Conservation (phyloP, 2,888 invertebrate genomes). For the Stenolophus ochropezus region DNA sequence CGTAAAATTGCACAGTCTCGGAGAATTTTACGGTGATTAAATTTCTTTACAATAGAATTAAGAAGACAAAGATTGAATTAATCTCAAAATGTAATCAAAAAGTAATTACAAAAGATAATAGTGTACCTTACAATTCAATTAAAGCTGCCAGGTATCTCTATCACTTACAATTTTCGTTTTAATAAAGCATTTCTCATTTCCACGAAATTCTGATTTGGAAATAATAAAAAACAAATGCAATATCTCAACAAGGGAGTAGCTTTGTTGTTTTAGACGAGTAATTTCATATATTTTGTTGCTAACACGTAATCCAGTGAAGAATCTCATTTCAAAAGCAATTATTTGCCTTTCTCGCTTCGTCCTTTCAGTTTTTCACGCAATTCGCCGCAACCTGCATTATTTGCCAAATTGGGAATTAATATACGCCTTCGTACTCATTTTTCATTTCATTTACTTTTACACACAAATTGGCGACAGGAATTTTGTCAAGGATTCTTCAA, state of each 20-base stretch:
- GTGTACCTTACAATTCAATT: constrained; percentile 10
- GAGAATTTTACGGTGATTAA: background rate
- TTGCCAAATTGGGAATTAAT: background rate
- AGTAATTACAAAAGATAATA: constrained; percentile 26
- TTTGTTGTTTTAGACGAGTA: background rate
- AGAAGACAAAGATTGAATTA: background rate
- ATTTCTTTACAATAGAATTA: background rate
- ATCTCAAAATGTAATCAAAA: constrained; percentile 13
- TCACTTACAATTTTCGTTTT: background rate
- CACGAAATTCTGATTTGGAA: background rate
- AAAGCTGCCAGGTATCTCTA: background rate
- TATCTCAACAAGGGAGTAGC: background rate
- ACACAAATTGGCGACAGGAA: no score
- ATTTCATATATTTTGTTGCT: constrained; percentile 23
- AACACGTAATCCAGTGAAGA: constrained; percentile 12
- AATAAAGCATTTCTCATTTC: constrained; percentile 11
- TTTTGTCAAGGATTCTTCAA: no score
- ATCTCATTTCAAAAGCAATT: constrained; percentile 29
- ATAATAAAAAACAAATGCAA: constrained; percentile 4
- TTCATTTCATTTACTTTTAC: no score
- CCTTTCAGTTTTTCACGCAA: background rate
- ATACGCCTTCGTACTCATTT: background rate
- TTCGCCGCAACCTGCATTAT: background rate
- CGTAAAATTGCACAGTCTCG: background rate
- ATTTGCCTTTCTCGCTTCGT: constrained; percentile 12